phyloP scores from a whole-genome alignment of 2,113 vertebrate genomes.

The Zeus faber region DNA sequence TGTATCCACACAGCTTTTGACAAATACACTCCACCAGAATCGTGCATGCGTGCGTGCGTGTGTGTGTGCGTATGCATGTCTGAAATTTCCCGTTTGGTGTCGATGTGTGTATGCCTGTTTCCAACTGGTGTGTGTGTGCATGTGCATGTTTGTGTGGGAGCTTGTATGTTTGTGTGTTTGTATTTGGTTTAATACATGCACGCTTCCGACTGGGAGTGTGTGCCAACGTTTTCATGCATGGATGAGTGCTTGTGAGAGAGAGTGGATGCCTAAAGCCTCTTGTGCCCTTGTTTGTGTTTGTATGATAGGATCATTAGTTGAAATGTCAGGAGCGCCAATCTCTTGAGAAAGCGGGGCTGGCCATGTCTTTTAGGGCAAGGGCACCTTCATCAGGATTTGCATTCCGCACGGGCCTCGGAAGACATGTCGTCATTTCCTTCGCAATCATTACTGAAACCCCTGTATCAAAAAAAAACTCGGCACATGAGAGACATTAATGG shows the following conservation, averaged over 20 bases:
- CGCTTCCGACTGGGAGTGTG: not conserved
- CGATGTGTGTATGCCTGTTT: slow-evolving; percentile 8
- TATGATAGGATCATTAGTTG: slow-evolving; percentile 32
- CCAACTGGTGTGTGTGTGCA: not conserved
- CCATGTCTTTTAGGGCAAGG: slow-evolving; percentile 39
- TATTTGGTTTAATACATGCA: not conserved
- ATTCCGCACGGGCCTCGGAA: slow-evolving; percentile 29
- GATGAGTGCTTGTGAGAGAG: slow-evolving; percentile 2
- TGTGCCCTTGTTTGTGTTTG: slow-evolving; percentile 46
- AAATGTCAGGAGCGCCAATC: slow-evolving; percentile 56
- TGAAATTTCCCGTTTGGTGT: not conserved
- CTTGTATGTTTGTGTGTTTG: not conserved
- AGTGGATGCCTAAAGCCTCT: slow-evolving; percentile 9
- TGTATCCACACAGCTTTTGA: slow-evolving; percentile 14
- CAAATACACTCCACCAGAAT: slow-evolving; percentile 7
- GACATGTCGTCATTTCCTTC: no score
- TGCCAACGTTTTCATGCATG: not conserved
- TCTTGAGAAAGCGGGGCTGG: slow-evolving; percentile 24
- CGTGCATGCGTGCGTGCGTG: slow-evolving; percentile 11
- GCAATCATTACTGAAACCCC: no score
- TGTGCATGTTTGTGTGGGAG: not conserved
- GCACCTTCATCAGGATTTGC: slow-evolving; percentile 49
- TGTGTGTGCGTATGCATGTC: not conserved
- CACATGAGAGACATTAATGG: no score
- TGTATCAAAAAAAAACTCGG: no score